Evolutionary conservation across 2,888 invertebrate genomes (phyloP).

Genomic region (Agrotis exclamationis): DNA sequence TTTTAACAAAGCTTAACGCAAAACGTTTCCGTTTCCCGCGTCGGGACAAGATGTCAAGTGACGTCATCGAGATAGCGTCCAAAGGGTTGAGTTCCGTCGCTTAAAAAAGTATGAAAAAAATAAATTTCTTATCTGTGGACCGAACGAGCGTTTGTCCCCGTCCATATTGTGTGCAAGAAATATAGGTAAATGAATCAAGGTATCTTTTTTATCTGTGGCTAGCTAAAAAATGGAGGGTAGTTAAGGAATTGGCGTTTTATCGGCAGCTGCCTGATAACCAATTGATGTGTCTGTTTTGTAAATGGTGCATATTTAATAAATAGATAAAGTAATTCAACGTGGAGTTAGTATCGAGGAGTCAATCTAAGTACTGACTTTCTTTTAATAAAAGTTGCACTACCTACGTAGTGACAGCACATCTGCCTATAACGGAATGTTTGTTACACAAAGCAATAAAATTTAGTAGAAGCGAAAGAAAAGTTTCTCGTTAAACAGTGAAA

Average conservation of each 20-base stretch:
- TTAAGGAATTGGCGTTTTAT: slow-evolving; percentile 45
- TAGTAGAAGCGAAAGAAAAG: too few relatives aligned
- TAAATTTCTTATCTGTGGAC: slow-evolving; percentile 78
- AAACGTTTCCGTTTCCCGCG: slow-evolving; percentile 75
- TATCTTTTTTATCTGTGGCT: slow-evolving; percentile 48
- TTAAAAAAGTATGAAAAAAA: slow-evolving; percentile 75
- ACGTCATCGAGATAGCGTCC: slow-evolving; percentile 87
- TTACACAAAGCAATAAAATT: neutral
- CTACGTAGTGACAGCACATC: slow-evolving; percentile 23
- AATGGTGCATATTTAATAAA: slow-evolving; percentile 33
- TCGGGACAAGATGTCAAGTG: slow-evolving; percentile 82
- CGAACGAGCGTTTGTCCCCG: slow-evolving; percentile 61
- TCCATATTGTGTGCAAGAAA: slow-evolving; percentile 58
- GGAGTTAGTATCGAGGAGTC: slow-evolving; percentile 10
- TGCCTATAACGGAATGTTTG: slow-evolving; percentile 4
- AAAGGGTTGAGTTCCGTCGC: slow-evolving; percentile 87
- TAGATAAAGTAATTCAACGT: slow-evolving; percentile 23
- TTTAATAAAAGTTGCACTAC: slow-evolving; percentile 2
- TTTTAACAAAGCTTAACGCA: slow-evolving; percentile 69
- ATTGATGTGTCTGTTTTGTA: slow-evolving; percentile 31
- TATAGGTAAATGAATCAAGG: slow-evolving; percentile 59
- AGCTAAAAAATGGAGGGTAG: slow-evolving; percentile 46
- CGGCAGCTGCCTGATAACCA: slow-evolving; percentile 50
- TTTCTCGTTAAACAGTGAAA: too few relatives aligned
- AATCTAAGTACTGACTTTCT: slow-evolving; percentile 19